Conservation (phyloP, 2,797 vertebrate genomes). For the Apogon talboti region DNA sequence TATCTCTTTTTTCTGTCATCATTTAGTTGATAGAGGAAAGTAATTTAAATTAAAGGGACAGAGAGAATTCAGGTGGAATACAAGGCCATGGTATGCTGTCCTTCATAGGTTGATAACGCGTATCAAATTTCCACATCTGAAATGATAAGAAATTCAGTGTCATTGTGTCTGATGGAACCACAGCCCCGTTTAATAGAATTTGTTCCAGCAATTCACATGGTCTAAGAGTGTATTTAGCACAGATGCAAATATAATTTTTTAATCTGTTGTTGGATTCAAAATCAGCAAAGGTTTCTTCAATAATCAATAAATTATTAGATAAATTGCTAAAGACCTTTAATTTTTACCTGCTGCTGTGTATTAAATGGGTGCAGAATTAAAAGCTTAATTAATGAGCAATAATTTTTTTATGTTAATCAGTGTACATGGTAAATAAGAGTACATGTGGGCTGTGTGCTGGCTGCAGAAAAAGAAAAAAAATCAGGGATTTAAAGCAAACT, state of each 20-base stretch:
- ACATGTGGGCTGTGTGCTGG: neutral
- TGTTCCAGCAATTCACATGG: neutral
- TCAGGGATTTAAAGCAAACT: constrained; percentile 6
- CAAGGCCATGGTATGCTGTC: neutral
- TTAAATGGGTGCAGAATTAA: neutral
- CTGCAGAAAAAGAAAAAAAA: neutral
- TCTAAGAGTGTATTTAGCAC: neutral
- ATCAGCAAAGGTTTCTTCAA: neutral
- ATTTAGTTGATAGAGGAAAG: constrained; percentile 16
- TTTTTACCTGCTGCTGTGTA: neutral
- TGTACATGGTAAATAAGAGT: neutral
- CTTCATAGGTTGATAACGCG: neutral
- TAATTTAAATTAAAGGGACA: constrained; percentile 19
- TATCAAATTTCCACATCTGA: neutral
- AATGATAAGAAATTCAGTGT: neutral
- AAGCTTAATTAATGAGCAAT: too few species aligned
- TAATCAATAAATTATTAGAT: too few species aligned
- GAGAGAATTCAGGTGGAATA: neutral
- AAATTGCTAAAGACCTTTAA: neutral
- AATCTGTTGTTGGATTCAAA: neutral
- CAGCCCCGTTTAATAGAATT: neutral
- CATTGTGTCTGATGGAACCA: neutral
- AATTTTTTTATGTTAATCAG: neutral
- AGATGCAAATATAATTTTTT: neutral
- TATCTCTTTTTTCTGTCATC: neutral